Evolutionary conservation across 2,797 vertebrate genomes (phyloP), one percentile per base, ranked within the genome.

Genomic region (Sebastiscus tertius): DNA sequence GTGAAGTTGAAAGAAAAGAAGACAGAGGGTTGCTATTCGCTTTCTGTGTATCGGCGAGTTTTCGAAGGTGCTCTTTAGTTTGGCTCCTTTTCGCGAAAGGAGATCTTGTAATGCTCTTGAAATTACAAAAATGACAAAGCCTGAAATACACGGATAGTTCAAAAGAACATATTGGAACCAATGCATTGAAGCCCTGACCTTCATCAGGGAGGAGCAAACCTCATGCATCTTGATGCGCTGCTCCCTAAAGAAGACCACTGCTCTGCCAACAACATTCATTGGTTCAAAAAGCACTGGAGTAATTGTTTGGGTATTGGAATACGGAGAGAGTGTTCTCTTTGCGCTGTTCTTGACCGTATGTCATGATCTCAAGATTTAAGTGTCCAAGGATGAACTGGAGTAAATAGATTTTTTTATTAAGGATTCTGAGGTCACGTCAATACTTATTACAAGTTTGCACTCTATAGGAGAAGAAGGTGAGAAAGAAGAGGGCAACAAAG

Each of bases 251-350:
- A 82, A 77, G 82, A 80, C 73, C 79, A 75, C 29, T 52, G 49
- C 2, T 9, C 42, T 2, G 46, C 70, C 64, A 59, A 76, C 60
- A 49, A 58, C 79, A 82, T 81, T 73, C 77, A 75, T 39, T 24
- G 69, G 75, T 71, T 84, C 56, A 75, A 89, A 87, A 80, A 61
- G 69, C 79, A 72, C 77, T 88, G 56, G 65, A 87, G 78, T 78
- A 64, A 79, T 84, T 87, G 65, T 85, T 82, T 77, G 78, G 67
- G 67, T 76, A 79, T 54, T 62, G 75, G 70, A 85, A 72, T 33
- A 74, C 29, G 0, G n/a, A 81, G 67, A 26, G 68, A 26, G 31
- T 46, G 65, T 36, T 42, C 69, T 33, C 61, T 34, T 79, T 6
- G 69, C 5, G 12, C 29, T 22, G 73, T 66, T 88, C 79, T 83